These are phyloP conservation scores for Dinomys branickii DNA, from an alignment of 2,113 vertebrate genomes.

Conservation along the genomic window DNA sequence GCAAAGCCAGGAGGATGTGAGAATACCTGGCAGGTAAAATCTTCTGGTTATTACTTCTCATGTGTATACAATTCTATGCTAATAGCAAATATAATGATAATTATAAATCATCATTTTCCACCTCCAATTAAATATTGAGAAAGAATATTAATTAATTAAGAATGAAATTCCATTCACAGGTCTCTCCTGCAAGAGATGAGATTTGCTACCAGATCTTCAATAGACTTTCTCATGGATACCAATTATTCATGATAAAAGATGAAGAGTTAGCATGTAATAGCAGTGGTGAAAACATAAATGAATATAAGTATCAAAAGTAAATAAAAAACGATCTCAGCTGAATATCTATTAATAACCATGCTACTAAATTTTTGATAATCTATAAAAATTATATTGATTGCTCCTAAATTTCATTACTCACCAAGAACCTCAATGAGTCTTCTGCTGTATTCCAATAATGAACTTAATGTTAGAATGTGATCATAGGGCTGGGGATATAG, in stretches of 20 bases:
- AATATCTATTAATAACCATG: conserved; percentile 4
- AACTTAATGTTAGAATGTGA: not conserved
- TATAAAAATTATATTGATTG: not conserved
- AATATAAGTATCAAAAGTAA: not conserved
- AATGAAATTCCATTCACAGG: not conserved
- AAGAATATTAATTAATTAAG: not conserved
- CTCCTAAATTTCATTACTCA: not conserved
- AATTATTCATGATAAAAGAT: not conserved
- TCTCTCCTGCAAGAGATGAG: not conserved
- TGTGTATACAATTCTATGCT: accelerated
- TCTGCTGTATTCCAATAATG: not conserved
- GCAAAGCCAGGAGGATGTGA: not conserved
- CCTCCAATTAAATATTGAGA: not conserved
- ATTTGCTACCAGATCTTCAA: not conserved
- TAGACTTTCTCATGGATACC: not conserved
- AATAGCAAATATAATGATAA: not conserved
- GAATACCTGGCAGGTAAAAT: not conserved
- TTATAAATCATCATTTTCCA: not conserved
- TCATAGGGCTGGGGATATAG: no score
- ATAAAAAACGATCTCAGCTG: not conserved
- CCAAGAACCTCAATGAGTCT: not conserved
- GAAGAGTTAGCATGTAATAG: not conserved
- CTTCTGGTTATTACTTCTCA: not conserved
- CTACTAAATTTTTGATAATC: not conserved
- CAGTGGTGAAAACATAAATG: not conserved